These are phyloP conservation scores for Pseudopipra pipra DNA, from an alignment of 2,113 vertebrate genomes.

Conservation along the genomic window DNA sequence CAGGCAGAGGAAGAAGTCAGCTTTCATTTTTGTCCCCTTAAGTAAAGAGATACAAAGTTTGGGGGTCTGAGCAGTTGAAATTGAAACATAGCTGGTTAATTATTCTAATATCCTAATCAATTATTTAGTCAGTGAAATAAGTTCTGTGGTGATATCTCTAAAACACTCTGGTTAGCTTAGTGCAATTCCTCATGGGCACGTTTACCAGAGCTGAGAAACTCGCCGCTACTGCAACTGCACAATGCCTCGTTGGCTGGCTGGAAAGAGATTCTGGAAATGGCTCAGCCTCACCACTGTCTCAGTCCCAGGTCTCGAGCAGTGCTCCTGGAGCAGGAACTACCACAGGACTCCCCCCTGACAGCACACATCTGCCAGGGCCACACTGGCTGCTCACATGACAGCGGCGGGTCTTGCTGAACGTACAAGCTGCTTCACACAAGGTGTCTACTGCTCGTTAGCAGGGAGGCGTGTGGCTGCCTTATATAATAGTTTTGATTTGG, in stretches of 20 bases:
- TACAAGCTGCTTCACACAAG: neutral
- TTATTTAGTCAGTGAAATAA: neutral
- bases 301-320: neutral
- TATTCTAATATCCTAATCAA: neutral
- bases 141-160: neutral
- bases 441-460: neutral
- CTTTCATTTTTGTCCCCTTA: neutral
- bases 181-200: accelerated
- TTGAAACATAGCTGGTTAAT: neutral
- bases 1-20: neutral
- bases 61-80: neutral
- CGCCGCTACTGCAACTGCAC: accelerated
- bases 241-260: neutral
- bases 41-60: neutral
- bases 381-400: neutral
- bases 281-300: neutral
- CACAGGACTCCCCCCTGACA: neutral
- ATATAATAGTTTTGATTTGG: neutral
- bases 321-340: neutral
- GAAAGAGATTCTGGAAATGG: neutral
- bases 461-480: neutral
- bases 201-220: neutral
- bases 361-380: neutral
- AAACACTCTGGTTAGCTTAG: neutral
- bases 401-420: neutral